phyloP scores from a whole-genome alignment of 2,113 vertebrate species.

The Eulacestoma nigropectus region DNA sequence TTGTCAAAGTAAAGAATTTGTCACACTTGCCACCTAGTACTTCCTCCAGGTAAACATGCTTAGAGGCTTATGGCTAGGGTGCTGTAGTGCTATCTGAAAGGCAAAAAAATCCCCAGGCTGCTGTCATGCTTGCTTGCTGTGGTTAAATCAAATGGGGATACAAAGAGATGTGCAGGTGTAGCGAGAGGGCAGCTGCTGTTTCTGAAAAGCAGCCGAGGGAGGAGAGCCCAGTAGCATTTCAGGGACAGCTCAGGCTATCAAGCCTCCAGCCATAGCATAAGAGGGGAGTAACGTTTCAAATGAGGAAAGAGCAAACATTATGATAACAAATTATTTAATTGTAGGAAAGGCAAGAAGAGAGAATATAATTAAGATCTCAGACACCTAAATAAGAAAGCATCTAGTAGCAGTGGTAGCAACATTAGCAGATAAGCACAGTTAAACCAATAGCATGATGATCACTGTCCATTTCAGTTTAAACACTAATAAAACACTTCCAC shows the following conservation, averaged over 20 bases:
- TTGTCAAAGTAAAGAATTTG: neutral
- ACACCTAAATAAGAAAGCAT: neutral
- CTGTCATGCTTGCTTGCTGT: neutral
- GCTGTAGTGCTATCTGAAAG: neutral
- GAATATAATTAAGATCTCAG: neutral
- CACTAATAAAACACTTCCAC: neutral
- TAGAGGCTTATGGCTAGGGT: neutral
- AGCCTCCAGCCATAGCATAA: neutral
- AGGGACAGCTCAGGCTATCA: neutral
- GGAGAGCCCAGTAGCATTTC: neutral
- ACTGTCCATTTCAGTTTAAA: neutral
- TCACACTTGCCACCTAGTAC: neutral
- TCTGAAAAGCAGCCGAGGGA: neutral
- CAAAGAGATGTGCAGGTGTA: neutral
- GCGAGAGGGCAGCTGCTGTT: neutral
- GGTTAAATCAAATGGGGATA: neutral
- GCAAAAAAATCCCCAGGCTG: neutral
- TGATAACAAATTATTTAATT: neutral
- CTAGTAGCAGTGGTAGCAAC: neutral
- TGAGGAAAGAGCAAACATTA: neutral
- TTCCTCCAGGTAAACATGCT: neutral
- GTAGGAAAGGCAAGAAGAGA: neutral
- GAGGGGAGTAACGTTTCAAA: neutral
- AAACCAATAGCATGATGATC: neutral
- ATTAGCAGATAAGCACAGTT: neutral